These are phyloP conservation scores for Schizotus pectinicornis DNA, from an alignment of 2,888 invertebrate genomes.

Conservation along the genomic window DNA sequence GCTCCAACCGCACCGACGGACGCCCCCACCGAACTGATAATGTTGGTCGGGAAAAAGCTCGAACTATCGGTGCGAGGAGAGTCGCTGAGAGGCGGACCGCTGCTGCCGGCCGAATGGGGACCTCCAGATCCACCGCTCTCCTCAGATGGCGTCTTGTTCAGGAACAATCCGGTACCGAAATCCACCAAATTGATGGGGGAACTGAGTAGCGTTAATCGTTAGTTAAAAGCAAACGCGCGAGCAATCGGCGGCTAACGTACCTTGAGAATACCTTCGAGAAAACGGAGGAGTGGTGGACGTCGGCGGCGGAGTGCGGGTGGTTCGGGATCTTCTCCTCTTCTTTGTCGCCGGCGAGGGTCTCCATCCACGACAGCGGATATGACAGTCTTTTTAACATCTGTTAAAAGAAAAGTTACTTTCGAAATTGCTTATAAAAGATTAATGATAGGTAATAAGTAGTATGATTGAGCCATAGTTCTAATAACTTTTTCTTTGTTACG, in stretches of 20 bases:
- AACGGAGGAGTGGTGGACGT: constrained; percentile 70
- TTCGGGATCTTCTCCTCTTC: constrained; percentile 60
- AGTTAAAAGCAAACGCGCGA: neutral
- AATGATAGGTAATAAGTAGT: too few species aligned
- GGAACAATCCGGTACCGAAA: constrained; percentile 93
- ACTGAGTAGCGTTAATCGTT: constrained; percentile 58
- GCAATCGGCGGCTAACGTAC: constrained; percentile 55
- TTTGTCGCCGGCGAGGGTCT: constrained; percentile 82
- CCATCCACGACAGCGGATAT: constrained; percentile 91
- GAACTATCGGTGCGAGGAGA: constrained; percentile 60
- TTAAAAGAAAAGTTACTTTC: constrained; percentile 36
- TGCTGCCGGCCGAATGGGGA: constrained; percentile 51
- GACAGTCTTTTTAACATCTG: constrained; percentile 92
- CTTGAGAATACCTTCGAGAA: constrained; percentile 93
- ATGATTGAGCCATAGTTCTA: too few species aligned
- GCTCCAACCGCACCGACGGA: constrained; percentile 55
- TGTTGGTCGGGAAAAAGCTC: constrained; percentile 57
- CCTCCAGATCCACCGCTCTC: constrained; percentile 74
- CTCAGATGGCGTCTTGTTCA: constrained; percentile 90
- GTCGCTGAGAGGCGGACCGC: constrained; percentile 69
- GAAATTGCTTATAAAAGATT: too few species aligned
- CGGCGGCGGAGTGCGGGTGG: constrained; percentile 58
- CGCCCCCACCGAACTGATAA: constrained; percentile 57
- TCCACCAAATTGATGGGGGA: constrained; percentile 95
- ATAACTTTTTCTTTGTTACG: too few species aligned